Conservation (phyloP, 2,797 vertebrate genomes). For the Paguma larvata region DNA sequence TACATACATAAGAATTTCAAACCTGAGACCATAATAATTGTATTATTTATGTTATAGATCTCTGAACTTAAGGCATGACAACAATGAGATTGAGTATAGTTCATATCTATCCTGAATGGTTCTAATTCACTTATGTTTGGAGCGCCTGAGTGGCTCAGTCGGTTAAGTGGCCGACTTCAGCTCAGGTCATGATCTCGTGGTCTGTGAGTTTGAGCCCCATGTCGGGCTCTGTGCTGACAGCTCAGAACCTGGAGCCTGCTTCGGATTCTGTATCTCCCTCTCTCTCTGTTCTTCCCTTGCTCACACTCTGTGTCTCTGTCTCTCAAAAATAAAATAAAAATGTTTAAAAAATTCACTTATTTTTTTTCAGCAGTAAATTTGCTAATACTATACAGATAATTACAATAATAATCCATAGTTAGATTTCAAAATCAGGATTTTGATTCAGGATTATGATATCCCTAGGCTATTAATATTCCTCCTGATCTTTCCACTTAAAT, state of each 20-base stretch:
- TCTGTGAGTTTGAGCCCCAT: too few relatives aligned
- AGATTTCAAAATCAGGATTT: constrained; percentile 10
- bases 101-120: not conserved
- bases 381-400: not conserved
- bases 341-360: too few relatives aligned
- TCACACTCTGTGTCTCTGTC: too few relatives aligned
- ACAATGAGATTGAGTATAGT: not conserved
- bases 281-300: too few relatives aligned
- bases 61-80: not conserved
- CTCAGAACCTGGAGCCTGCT: too few relatives aligned
- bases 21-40: not conserved
- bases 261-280: too few relatives aligned
- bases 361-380: not conserved
- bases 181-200: too few relatives aligned
- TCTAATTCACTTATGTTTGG: not conserved
- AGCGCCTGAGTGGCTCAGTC: too few relatives aligned
- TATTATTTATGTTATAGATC: not conserved
- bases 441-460: not conserved
- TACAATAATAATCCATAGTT: not conserved
- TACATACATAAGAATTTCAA: not conserved
- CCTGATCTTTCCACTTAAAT: not conserved
- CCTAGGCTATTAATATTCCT: not conserved
- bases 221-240: too few relatives aligned
- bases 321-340: too few relatives aligned
- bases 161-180: too few relatives aligned